Percentiles rank a stretch among this genome's conserved stretches.
phyloP scores from a whole-genome alignment of 1,140 invertebrate species.

The Cydia pomonella region DNA sequence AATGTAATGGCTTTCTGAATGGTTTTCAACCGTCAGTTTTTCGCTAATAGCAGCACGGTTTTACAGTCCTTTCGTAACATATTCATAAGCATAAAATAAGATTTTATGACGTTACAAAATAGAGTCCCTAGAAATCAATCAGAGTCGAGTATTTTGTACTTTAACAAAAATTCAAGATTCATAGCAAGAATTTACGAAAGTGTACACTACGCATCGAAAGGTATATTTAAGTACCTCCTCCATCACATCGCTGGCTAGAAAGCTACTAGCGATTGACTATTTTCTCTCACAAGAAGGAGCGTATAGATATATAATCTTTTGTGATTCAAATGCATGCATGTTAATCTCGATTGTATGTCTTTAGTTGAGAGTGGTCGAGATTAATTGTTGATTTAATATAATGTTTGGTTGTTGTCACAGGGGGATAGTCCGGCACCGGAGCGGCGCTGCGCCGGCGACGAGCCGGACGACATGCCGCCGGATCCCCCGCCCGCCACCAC shows the following conservation, averaged over 20 bases:
- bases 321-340: too few relatives aligned
- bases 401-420: constrained; percentile 37
- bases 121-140: not conserved
- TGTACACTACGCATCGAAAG: too few relatives aligned
- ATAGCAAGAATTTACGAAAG: too few relatives aligned
- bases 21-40: not conserved
- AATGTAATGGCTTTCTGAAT: constrained; percentile 5
- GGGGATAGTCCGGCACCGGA: constrained; percentile 67
- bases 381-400: not conserved
- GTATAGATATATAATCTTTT: not conserved
- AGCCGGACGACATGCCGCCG: constrained; percentile 48
- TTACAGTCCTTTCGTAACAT: not conserved
- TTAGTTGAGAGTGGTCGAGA: too few relatives aligned
- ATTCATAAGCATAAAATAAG: not conserved
- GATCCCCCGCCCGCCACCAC: constrained; percentile 53
- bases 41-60: not conserved
- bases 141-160: too few relatives aligned
- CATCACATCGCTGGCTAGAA: too few relatives aligned
- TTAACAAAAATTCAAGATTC: too few relatives aligned
- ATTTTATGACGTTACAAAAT: not conserved
- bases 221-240: too few relatives aligned
- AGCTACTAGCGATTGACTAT: too few relatives aligned
- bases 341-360: too few relatives aligned
- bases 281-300: too few relatives aligned
- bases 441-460: constrained; percentile 66